Percentiles rank a stretch among this genome's conserved stretches.
Conservation (phyloP, 2,888 invertebrate genomes). For the Teleogryllus oceanicus region DNA sequence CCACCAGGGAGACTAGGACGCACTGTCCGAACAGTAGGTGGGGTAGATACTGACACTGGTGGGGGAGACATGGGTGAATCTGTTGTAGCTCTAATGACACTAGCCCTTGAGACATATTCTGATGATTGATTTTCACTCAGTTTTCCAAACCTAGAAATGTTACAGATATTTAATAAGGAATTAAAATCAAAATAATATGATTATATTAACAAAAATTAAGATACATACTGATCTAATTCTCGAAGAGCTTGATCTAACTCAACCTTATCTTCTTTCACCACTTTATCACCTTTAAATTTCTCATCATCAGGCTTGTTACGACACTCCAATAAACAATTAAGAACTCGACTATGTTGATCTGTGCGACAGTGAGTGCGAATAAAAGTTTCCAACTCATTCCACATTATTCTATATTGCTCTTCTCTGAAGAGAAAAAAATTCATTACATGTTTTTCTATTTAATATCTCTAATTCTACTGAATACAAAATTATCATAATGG, state of each 20-base stretch:
- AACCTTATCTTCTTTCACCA: conserved; percentile 51
- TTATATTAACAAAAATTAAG: background rate
- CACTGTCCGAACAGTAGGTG: conserved; percentile 31
- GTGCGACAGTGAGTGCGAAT: conserved; percentile 75
- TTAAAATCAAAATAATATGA: background rate
- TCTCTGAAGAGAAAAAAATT: conserved; percentile 50
- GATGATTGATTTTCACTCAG: conserved; percentile 43
- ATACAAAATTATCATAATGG: too few species aligned
- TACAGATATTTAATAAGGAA: background rate
- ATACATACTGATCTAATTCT: conserved; percentile 55
- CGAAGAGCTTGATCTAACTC: conserved; percentile 59
- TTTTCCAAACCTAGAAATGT: conserved; percentile 30
- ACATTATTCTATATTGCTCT: conserved; percentile 87
- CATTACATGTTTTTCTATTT: background rate
- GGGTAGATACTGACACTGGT: conserved; percentile 31
- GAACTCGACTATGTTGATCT: conserved; percentile 70
- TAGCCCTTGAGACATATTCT: conserved; percentile 49
- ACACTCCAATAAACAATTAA: conserved; percentile 78
- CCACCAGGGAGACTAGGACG: conserved; percentile 37
- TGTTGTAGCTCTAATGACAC: conserved; percentile 69
- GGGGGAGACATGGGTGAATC: conserved; percentile 82
- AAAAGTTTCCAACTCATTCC: conserved; percentile 83
- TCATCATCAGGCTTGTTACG: conserved; percentile 57
- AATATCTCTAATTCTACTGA: background rate
- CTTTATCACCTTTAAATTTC: conserved; percentile 43